These are phyloP conservation scores for Colletes collaris DNA, from an alignment of 2,888 invertebrate genomes.

Conservation along the genomic window DNA sequence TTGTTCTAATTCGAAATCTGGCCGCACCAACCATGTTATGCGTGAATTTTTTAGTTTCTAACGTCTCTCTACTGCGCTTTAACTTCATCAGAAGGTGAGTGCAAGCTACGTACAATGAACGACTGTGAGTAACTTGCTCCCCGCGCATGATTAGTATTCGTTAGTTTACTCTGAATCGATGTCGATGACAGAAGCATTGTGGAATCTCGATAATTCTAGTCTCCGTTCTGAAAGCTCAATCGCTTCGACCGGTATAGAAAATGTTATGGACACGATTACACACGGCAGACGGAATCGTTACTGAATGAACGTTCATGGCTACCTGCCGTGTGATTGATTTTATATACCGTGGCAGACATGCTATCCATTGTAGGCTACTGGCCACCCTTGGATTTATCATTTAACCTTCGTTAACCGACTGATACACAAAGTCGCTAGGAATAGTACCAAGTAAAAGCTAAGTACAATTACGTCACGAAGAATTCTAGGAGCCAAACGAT, in stretches of 20 bases:
- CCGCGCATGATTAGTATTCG: conserved; percentile 14
- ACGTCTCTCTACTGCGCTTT: not conserved
- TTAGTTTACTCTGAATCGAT: conserved; percentile 14
- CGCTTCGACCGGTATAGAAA: not conserved
- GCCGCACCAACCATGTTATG: too few relatives aligned
- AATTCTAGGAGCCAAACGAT: too few relatives aligned
- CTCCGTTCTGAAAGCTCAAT: not conserved
- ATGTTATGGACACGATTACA: not conserved
- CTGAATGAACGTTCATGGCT: conserved; percentile 24
- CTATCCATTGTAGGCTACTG: not conserved
- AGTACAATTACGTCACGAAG: not conserved
- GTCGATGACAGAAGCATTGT: conserved; percentile 31
- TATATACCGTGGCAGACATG: not conserved
- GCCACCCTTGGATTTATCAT: conserved; percentile 1
- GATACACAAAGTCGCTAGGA: not conserved
- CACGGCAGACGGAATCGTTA: not conserved
- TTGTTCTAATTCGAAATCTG: not conserved
- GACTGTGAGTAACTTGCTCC: not conserved
- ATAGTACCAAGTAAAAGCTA: not conserved
- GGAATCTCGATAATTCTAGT: conserved; percentile 41
- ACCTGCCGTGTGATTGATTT: conserved; percentile 30
- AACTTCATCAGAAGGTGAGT: not conserved
- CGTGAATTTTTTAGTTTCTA: not conserved
- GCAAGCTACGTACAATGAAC: not conserved
- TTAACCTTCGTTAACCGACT: not conserved